Base-by-base conservation (phyloP, 2,888 invertebrate genomes). In the Cartodere bifasciata region DNA sequence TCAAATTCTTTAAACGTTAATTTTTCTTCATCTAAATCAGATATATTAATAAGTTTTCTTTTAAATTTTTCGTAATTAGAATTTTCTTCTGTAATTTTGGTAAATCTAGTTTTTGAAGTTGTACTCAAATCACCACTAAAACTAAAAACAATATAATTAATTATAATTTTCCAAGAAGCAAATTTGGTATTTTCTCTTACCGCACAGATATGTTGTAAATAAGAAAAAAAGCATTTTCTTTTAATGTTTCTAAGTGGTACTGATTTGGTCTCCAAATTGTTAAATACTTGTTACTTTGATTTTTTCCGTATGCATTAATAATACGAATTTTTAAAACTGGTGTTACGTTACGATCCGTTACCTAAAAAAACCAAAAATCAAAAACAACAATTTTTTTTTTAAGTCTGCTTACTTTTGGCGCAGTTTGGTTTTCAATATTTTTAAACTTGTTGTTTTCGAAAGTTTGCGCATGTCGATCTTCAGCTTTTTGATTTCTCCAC, bases 251-350 rank as follows among this genome's bases (percentile, higher is more conserved):
- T 9, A 63, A 40, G 10, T 76, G 56, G 2, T 70, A 70, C 13
- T 77, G 75, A 10, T 63, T 64, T 0, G 80, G 78, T 29, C 71
- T 67, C 85, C 85, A 86, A 35, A 84, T 62, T 4, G 76, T 74
- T 41, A 83, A 55, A 47, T 69, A 53, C 3, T 63, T 66, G 32
- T 50, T 50, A 14, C 48, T 48, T 3, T 53, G 37, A 2, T 46
- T 36, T 13, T 38, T 32, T 3, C 41, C 37, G 2, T 44, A 47
- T 24, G 53, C 53, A 40, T 68, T 65, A 16, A 62, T 45, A 6
- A 68, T 48, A 16, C 63, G 54, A 31, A 68, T 42, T 48, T 62
- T 66, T 29, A 63, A 43, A 28, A 68, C 47, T 2, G 62, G 45
- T 6, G 55, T 52, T 9, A 67, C 64, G 26, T 63, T 48, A 17